Percentiles rank a stretch among this genome's conserved stretches.
Evolutionary conservation across 2,797 vertebrate genomes (phyloP).

Genomic region (Characodon lateralis): DNA sequence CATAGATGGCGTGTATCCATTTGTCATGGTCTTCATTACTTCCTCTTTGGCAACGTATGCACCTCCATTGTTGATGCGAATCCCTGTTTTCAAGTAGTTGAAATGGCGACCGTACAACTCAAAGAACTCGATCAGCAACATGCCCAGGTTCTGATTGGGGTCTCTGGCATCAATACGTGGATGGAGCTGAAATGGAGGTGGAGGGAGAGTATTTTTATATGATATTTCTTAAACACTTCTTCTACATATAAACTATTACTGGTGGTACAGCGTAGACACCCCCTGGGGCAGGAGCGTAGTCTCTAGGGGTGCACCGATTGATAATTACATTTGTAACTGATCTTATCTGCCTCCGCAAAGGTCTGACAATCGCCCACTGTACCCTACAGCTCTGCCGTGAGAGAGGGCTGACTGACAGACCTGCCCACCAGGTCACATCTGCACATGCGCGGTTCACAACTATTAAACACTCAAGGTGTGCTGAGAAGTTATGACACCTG

Average conservation of each 20-base stretch:
- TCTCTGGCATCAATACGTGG: conserved; percentile 93
- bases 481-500: too few species aligned
- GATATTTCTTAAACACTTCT: neutral
- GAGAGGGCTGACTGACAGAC: too few species aligned
- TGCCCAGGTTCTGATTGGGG: conserved; percentile 92
- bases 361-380: too few species aligned
- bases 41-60: conserved; percentile 97
- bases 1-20: conserved; percentile 94
- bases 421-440: too few species aligned
- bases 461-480: too few species aligned
- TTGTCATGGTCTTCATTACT: conserved; percentile 95
- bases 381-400: too few species aligned
- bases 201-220: neutral
- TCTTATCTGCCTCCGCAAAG: too few species aligned
- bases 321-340: too few species aligned
- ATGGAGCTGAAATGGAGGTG: conserved; percentile 83
- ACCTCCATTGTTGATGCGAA: conserved; percentile 95
- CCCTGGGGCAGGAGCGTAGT: neutral
- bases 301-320: too few species aligned
- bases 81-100: conserved; percentile 98
- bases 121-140: conserved; percentile 98
- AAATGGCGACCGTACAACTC: conserved; percentile 98
- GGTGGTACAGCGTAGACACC: neutral
- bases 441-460: too few species aligned
- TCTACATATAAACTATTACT: neutral